Base-by-base conservation (phyloP, 2,888 invertebrate species). In the Ophion ellenae region DNA sequence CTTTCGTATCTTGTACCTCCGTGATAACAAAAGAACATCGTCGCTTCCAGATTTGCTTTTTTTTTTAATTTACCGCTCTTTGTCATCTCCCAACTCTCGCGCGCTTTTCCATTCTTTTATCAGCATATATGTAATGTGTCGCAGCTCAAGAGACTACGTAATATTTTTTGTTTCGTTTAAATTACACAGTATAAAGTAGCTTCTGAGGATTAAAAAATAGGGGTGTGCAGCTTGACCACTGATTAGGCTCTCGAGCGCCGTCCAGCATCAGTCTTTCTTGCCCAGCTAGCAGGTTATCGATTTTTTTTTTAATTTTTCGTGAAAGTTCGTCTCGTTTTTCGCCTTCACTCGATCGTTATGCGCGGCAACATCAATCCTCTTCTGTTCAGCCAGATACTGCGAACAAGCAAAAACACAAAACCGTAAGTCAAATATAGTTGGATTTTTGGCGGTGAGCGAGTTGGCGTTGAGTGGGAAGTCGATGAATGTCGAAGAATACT, bases 361-460 rank as follows among this genome's bases (percentile, higher is more conserved):
- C 92, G 92, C 45, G 93, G 90, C 88, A 93, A 90, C 89, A 93
- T 90, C 79, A 93, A 87, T 74, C 93, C 93, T 88, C 93, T 92
- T 90, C 93, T 94, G 94, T 96, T 97, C 90, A 97, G 94, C 97
- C 97, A 97, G 80, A 97, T 95, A 4, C 97, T 97, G 94, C 17
- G 4, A 17, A 53, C 53, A 53, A 14, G 5, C 14, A 0, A 94
- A 95, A 87, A 24, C 73, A 74, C 78, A 78, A 70, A 75, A 66
- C 64, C 24, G 5, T 14, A 20, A 76, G 45, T 61, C 70, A 45
- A 66, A 69, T 63, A n/a, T 53, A 17, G 53, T 17, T 40, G 40
- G 32, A 32, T 4, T 32, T 40, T 7, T 6, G 40, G 9, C 40
- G 36, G 0, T 36, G 24, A 24, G 24, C 24, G 24, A 24, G 36